Conservation (phyloP, 2,797 vertebrate species). For the Bradypodion ventrale region DNA sequence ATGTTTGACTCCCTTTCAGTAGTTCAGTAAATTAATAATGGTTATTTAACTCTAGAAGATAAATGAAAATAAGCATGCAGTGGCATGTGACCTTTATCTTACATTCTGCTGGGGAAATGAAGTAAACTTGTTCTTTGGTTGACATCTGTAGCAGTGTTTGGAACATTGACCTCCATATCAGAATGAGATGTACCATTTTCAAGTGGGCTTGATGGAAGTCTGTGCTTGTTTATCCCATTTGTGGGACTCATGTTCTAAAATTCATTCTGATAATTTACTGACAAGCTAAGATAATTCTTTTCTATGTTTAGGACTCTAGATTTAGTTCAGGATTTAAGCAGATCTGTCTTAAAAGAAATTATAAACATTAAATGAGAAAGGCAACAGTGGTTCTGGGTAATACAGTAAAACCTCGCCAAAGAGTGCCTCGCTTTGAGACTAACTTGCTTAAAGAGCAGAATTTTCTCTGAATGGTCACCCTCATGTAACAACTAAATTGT, state of each 20-base stretch:
- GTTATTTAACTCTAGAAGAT: not conserved
- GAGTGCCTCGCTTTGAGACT: no score
- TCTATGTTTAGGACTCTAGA: not conserved
- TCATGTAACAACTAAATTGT: no score
- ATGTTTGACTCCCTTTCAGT: not conserved
- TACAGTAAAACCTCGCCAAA: no score
- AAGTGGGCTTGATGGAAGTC: not conserved
- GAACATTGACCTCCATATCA: not conserved
- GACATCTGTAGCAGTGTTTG: not conserved
- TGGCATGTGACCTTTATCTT: constrained; percentile 1
- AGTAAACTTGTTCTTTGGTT: not conserved
- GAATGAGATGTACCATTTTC: not conserved
- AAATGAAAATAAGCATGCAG: not conserved
- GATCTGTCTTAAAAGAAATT: not conserved
- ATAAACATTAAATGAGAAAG: no score
- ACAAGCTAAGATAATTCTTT: not conserved
- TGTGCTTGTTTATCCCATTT: not conserved
- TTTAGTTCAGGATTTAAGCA: not conserved
- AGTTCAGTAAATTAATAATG: not conserved
- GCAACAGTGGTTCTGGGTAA: not conserved
- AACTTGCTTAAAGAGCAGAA: no score
- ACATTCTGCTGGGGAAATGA: not conserved
- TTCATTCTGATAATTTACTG: not conserved
- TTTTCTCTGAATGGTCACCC: no score
- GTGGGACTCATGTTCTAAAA: not conserved